These are phyloP conservation scores for Notocelia uddmanniana DNA, from an alignment of 2,888 invertebrate species.

Conservation along the genomic window DNA sequence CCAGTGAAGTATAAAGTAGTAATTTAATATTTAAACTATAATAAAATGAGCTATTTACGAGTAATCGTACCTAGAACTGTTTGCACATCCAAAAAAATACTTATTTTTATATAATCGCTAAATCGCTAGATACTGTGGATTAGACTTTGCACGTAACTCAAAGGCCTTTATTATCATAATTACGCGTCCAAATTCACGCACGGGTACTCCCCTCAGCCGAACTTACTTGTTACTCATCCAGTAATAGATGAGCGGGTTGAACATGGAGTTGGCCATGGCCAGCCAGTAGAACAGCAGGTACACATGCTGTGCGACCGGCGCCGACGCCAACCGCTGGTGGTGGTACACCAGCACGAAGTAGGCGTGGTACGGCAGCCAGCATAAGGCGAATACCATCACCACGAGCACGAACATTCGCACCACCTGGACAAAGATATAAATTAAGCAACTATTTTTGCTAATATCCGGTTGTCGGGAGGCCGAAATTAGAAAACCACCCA, in stretches of 20 bases:
- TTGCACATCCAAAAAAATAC: no score
- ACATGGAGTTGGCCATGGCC: constrained; percentile 97
- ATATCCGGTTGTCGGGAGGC: neutral
- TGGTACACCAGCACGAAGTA: constrained; percentile 92
- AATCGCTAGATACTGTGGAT: neutral
- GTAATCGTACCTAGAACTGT: neutral
- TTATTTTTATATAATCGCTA: neutral
- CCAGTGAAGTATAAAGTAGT: no score
- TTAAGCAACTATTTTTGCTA: neutral
- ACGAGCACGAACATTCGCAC: constrained; percentile 95
- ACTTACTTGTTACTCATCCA: constrained; percentile 95
- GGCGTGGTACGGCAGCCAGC: constrained; percentile 95
- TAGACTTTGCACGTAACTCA: neutral
- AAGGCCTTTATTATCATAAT: neutral
- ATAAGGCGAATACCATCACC: constrained; percentile 93
- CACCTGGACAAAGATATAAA: constrained; percentile 82
- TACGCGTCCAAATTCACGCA: neutral
- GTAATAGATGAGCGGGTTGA: constrained; percentile 96
- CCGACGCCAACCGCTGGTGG: constrained; percentile 87
- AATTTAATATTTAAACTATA: no score
- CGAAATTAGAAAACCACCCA: neutral
- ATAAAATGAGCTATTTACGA: no score
- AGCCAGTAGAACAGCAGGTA: constrained; percentile 95
- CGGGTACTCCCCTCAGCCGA: constrained; percentile 7
- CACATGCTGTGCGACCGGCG: constrained; percentile 92